Conservation (phyloP, 2,113 vertebrate species). For the Bolborhynchus lineola region DNA sequence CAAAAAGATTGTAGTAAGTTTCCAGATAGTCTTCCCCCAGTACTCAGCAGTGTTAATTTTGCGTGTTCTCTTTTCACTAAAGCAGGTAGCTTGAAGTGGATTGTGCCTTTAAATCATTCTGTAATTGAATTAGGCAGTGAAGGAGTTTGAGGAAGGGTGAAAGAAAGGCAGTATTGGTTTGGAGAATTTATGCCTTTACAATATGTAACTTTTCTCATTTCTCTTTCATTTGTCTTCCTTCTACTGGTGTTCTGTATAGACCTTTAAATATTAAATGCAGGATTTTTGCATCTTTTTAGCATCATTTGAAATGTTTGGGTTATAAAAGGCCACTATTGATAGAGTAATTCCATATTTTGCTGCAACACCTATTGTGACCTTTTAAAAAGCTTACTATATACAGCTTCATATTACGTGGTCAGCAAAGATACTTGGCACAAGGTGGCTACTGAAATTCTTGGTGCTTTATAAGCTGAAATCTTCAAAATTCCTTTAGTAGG, state of each 20-base stretch:
- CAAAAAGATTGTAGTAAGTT: not conserved
- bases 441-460: not conserved
- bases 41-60: not conserved
- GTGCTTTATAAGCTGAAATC: not conserved
- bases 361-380: not conserved
- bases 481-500: not conserved
- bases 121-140: not conserved
- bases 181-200: not conserved
- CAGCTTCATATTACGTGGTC: accelerated
- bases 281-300: not conserved
- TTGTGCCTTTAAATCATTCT: not conserved
- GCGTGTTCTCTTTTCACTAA: not conserved
- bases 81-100: not conserved
- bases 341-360: not conserved
- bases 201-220: not conserved
- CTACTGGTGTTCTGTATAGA: not conserved
- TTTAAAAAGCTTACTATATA: not conserved
- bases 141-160: not conserved
- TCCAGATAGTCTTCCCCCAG: not conserved
- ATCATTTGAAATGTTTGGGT: not conserved
- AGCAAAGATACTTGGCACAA: not conserved
- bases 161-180: not conserved
- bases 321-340: not conserved
- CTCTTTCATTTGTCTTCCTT: not conserved
- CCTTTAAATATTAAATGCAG: not conserved